phyloP scores from a whole-genome alignment of 2,888 invertebrate species.

The Ditylenchus weischeri region DNA sequence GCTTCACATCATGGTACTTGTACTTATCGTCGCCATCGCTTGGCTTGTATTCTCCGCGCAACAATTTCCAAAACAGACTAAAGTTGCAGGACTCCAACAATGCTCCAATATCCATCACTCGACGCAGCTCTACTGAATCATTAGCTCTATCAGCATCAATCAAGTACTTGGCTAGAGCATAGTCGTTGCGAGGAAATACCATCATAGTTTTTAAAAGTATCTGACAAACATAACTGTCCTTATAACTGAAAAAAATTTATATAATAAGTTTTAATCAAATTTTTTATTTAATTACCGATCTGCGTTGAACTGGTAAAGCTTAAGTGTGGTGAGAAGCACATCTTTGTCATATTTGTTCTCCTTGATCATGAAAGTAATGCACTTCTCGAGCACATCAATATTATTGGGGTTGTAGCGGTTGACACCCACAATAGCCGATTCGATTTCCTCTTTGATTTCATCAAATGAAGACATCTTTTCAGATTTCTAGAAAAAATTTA shows the following conservation, averaged over 20 bases:
- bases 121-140: constrained; percentile 61
- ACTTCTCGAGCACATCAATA: constrained; percentile 32
- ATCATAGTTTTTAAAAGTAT: constrained; percentile 92
- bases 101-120: constrained; percentile 52
- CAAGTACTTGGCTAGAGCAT: constrained; percentile 93
- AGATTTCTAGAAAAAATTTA: no score
- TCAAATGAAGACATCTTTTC: constrained; percentile 8
- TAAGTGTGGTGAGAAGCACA: constrained; percentile 90
- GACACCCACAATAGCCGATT: constrained; percentile 39
- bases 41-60: constrained; percentile 51
- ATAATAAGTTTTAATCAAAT: background rate
- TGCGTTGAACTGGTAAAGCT: constrained; percentile 91
- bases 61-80: constrained; percentile 52
- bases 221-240: constrained; percentile 70
- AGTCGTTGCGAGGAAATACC: constrained; percentile 94
- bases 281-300: constrained; percentile 62
- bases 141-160: constrained; percentile 69
- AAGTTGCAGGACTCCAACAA: constrained; percentile 56
- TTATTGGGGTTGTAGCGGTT: constrained; percentile 49
- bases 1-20: constrained; percentile 46
- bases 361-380: constrained; percentile 29
- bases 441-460: constrained; percentile 9
- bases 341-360: constrained; percentile 69
- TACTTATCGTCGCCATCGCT: constrained; percentile 42
- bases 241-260: constrained; percentile 40